These are phyloP conservation scores for Catocala nupta DNA, from an alignment of 2,888 invertebrate genomes.

Conservation along the genomic window DNA sequence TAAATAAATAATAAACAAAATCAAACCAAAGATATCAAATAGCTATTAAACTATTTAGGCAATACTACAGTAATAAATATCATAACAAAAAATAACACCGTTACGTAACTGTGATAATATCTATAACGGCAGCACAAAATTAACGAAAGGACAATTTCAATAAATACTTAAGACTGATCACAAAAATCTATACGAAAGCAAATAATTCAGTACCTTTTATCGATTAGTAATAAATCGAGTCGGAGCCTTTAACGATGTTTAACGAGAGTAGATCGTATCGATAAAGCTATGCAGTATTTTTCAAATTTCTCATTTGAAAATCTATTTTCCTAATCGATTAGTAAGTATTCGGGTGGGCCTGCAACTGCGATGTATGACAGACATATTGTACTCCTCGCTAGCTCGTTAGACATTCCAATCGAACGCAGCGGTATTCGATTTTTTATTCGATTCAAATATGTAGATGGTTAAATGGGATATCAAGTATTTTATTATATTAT, in stretches of 20 bases:
- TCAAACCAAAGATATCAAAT: not conserved
- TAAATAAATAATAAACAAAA: too few species aligned
- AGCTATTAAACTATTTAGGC: conserved; percentile 3
- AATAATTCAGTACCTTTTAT: conserved; percentile 70
- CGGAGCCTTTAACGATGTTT: conserved; percentile 72
- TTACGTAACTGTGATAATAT: conserved; percentile 20
- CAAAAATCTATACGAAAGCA: conserved; percentile 59
- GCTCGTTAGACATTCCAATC: conserved; percentile 59
- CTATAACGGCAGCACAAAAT: conserved; percentile 27
- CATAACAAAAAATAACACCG: conserved; percentile 3
- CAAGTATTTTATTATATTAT: conserved; percentile 58
- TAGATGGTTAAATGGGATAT: conserved; percentile 56
- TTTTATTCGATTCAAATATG: conserved; percentile 41
- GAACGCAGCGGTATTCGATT: conserved; percentile 53
- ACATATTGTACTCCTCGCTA: conserved; percentile 61
- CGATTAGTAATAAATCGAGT: conserved; percentile 73
- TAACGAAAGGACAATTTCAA: conserved; percentile 42
- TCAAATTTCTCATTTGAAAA: conserved; percentile 64
- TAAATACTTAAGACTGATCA: conserved; percentile 48
- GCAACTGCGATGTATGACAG: conserved; percentile 55
- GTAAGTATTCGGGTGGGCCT: conserved; percentile 66
- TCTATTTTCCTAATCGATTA: conserved; percentile 75
- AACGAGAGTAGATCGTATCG: conserved; percentile 74
- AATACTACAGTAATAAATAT: not conserved
- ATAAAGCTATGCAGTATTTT: conserved; percentile 63